Evolutionary conservation across 2,888 invertebrate genomes (phyloP).

Genomic region (Caenorhabditis imperialis): DNA sequence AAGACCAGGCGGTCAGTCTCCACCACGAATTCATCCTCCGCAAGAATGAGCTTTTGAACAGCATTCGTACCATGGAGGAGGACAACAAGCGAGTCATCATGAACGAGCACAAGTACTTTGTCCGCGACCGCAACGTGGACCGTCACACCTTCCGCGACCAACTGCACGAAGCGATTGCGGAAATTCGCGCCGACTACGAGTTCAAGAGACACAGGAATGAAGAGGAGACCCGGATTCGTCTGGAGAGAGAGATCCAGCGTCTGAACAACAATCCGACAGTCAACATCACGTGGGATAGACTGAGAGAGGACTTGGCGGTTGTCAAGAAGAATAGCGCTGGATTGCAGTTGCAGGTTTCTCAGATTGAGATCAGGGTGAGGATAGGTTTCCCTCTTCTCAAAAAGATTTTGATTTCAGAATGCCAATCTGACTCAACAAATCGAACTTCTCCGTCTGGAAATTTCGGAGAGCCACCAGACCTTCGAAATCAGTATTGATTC

Average conservation of each 20-base stretch:
- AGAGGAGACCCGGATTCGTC: slow-evolving; percentile 33
- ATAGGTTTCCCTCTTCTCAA: neutral
- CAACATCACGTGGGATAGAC: slow-evolving; percentile 8
- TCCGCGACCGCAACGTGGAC: slow-evolving; percentile 81
- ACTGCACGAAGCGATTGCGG: slow-evolving; percentile 80
- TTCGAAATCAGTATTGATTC: slow-evolving; percentile 36
- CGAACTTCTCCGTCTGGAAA: slow-evolving; percentile 25
- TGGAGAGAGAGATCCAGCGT: slow-evolving; percentile 13
- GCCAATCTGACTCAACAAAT: slow-evolving; percentile 34
- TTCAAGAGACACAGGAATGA: slow-evolving; percentile 24
- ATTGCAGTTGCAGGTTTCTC: slow-evolving; percentile 26
- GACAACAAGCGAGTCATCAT: slow-evolving; percentile 54
- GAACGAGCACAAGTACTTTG: slow-evolving; percentile 64
- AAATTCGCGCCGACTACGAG: slow-evolving; percentile 81
- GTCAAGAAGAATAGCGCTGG: slow-evolving; percentile 13
- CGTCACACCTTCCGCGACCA: slow-evolving; percentile 81
- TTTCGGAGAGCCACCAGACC: slow-evolving; percentile 25
- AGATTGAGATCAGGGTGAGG: slow-evolving; percentile 36
- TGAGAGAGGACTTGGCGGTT: slow-evolving; percentile 23
- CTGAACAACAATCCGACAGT: neutral
- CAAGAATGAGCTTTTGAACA: slow-evolving; percentile 39
- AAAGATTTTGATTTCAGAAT: slow-evolving; percentile 45
- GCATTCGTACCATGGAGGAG: slow-evolving; percentile 40
- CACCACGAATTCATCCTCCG: slow-evolving; percentile 33
- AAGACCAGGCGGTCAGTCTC: slow-evolving; percentile 47